Conservation (phyloP, 2,113 vertebrate species). For the Cephalopterus ornatus region DNA sequence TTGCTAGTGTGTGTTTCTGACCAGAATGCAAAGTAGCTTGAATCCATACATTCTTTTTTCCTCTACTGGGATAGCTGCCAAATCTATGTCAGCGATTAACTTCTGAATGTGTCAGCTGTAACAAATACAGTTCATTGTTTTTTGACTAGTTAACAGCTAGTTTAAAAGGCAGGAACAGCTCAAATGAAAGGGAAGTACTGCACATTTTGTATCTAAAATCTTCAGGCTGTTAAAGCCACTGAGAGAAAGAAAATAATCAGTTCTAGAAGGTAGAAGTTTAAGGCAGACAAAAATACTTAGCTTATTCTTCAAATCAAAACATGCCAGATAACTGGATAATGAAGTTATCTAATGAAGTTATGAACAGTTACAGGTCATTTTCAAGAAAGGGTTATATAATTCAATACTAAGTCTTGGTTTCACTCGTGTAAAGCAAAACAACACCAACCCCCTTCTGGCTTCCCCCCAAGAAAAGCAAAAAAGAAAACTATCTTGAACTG, state of each 20-base stretch:
- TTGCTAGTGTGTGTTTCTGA: conserved; percentile 70
- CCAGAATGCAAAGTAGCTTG: conserved; percentile 74
- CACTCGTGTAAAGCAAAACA: not conserved
- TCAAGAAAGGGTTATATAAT: not conserved
- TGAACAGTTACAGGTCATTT: not conserved
- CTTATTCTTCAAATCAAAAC: not conserved
- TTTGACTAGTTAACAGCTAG: conserved; percentile 39
- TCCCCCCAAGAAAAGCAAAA: not conserved
- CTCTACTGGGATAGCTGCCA: conserved; percentile 66
- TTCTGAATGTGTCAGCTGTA: conserved; percentile 70
- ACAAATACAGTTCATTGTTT: conserved; percentile 57
- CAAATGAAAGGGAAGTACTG: not conserved
- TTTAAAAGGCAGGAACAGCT: conserved; percentile 34
- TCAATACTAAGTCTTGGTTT: not conserved
- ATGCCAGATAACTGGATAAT: not conserved
- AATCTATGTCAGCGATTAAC: conserved; percentile 67
- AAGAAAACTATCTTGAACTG: not conserved
- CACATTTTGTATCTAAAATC: not conserved
- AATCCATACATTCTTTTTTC: conserved; percentile 80
- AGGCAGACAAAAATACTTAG: not conserved
- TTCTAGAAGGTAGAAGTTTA: not conserved
- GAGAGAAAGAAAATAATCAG: no score
- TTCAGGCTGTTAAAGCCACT: not conserved
- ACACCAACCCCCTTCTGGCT: accelerated
- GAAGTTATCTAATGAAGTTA: not conserved